Conservation (phyloP, 2,797 vertebrate species). For the Ammospiza maritima region DNA sequence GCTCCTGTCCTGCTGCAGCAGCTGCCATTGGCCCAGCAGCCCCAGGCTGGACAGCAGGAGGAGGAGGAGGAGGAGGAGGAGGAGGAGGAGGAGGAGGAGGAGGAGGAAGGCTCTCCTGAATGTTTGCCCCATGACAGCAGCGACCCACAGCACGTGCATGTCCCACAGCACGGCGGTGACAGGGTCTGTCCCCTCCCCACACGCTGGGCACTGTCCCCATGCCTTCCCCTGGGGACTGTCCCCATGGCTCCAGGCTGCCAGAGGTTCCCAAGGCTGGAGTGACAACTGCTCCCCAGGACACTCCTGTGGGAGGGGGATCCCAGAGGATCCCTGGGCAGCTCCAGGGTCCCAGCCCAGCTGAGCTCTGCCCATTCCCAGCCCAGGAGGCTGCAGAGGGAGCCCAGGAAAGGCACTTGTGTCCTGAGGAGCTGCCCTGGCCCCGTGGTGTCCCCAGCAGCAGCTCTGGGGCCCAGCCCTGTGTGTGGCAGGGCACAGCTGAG, state of each 20-base stretch:
- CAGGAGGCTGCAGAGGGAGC: not conserved
- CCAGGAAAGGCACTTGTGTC: conserved; percentile 56
- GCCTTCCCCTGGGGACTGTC: not conserved
- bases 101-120: not conserved
- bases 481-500: too few relatives aligned
- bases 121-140: not conserved
- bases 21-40: not conserved
- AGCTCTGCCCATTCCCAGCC: not conserved
- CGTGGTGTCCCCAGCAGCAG: not conserved
- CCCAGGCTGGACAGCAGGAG: not conserved
- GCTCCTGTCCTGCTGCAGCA: not conserved
- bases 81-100: not conserved
- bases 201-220: too few relatives aligned
- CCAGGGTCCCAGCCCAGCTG: not conserved
- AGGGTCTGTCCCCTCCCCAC: not conserved
- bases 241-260: not conserved
- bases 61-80: not conserved
- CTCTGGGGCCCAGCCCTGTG: not conserved
- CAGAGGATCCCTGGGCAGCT: not conserved
- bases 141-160: fast-evolving
- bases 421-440: not conserved
- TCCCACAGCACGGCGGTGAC: not conserved
- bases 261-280: not conserved
- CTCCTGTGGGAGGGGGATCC: not conserved
- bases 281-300: not conserved